These are phyloP conservation scores for Invenusta paracnida DNA, from an alignment of 2,888 invertebrate species.

Conservation along the genomic window DNA sequence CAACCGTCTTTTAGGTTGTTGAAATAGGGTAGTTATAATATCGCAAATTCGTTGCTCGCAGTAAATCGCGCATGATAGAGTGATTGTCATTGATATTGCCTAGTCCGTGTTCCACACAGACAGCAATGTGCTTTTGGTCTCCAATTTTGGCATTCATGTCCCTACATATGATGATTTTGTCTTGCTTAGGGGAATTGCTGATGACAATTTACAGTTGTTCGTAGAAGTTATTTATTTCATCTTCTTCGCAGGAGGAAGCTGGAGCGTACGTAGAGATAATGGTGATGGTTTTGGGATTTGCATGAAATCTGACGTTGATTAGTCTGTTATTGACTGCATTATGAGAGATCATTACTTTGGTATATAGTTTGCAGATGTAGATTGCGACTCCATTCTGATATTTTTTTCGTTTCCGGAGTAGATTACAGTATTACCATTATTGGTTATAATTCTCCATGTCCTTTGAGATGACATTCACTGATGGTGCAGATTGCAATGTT, in stretches of 20 bases:
- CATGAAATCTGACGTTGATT: background rate
- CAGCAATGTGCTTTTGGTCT: no score
- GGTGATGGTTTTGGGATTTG: background rate
- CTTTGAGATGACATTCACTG: background rate
- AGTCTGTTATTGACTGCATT: background rate
- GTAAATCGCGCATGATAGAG: no score
- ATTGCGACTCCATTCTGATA: background rate
- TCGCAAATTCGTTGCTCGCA: no score
- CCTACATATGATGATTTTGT: no score
- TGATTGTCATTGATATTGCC: no score
- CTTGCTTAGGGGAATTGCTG: background rate
- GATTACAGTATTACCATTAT: background rate
- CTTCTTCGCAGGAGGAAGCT: background rate
- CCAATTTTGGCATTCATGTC: no score
- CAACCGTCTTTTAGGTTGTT: no score
- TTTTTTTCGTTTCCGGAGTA: background rate
- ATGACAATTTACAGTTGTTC: background rate
- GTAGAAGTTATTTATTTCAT: background rate
- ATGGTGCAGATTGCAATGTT: background rate
- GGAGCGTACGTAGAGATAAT: background rate
- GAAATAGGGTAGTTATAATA: no score
- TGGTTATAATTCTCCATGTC: background rate
- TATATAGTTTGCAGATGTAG: background rate
- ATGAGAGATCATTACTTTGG: background rate
- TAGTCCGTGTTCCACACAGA: no score